Evolutionary conservation across 2,113 vertebrate genomes (phyloP).

Genomic region (Sceloporus undulatus): DNA sequence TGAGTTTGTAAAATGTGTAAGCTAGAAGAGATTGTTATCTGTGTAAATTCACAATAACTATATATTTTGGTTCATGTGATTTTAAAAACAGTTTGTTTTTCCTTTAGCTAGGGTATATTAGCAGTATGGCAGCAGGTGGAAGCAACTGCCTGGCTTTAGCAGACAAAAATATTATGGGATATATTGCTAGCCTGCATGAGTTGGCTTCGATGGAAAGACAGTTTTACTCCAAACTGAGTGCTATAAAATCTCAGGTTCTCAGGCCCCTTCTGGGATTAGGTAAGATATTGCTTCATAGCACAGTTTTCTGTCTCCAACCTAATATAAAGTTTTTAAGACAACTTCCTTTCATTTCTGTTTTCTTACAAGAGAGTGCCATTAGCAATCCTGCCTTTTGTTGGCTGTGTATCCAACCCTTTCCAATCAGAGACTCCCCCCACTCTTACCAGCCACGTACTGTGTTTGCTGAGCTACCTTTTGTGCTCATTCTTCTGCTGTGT

Average conservation of each 20-base stretch:
- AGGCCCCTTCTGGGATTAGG: conserved; percentile 93
- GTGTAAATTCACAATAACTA: neutral
- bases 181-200: conserved; percentile 94
- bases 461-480: neutral
- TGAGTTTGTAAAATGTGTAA: neutral
- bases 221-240: conserved; percentile 91
- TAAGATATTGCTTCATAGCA: conserved; percentile 65
- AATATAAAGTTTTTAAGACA: neutral
- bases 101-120: conserved; percentile 92
- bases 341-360: neutral
- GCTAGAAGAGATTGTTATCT: neutral
- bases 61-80: neutral
- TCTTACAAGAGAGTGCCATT: neutral
- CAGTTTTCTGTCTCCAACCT: neutral
- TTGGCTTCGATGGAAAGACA: conserved; percentile 91
- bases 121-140: conserved; percentile 89
- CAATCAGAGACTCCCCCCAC: neutral
- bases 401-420: neutral
- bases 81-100: conserved; percentile 32
- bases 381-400: neutral
- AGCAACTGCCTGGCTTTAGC: conserved; percentile 84
- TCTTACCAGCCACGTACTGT: neutral
- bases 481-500: neutral
- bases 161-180: conserved; percentile 93
- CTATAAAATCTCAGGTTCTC: conserved; percentile 89